These are phyloP conservation scores for Hyles euphorbiae DNA, from an alignment of 1,140 invertebrate species.

Conservation along the genomic window DNA sequence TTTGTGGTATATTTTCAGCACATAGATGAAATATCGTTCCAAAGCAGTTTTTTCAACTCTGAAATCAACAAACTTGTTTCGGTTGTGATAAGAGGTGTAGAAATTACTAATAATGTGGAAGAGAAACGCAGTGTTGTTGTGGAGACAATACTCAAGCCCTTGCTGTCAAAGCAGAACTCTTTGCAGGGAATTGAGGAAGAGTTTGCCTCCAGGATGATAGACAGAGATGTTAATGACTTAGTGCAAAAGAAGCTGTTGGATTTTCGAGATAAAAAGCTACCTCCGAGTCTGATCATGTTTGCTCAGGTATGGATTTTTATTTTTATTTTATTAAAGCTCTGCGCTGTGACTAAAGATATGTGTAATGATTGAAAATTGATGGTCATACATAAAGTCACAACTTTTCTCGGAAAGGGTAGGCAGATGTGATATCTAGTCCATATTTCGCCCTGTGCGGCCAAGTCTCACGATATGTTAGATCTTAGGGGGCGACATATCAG, in stretches of 20 bases:
- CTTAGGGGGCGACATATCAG: no score
- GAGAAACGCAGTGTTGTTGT: constrained; percentile 57
- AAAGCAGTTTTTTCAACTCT: constrained; percentile 93
- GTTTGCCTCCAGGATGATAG: constrained; percentile 28
- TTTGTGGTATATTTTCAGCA: constrained; percentile 75
- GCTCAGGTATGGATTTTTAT: constrained; percentile 79
- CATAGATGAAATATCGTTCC: constrained; percentile 89
- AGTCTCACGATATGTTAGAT: no score
- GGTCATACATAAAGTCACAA: no score
- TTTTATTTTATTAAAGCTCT: no score
- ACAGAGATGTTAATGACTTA: constrained; percentile 42
- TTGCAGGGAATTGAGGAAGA: constrained; percentile 35
- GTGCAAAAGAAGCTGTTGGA: constrained; percentile 73
- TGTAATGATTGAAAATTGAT: no score
- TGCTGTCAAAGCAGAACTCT: constrained; percentile 70
- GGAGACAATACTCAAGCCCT: constrained; percentile 57
- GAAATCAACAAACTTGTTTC: constrained; percentile 92
- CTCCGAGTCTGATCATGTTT: constrained; percentile 86
- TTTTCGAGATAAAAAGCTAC: constrained; percentile 84
- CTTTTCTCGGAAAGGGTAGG: no score
- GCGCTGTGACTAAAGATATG: no score
- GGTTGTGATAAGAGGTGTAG: constrained; percentile 87
- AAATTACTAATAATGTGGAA: constrained; percentile 88
- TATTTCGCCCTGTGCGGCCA: no score
- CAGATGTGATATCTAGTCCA: no score